Evolutionary conservation across 1,140 invertebrate species (phyloP).

Genomic region (Diorhabda carinulata): DNA sequence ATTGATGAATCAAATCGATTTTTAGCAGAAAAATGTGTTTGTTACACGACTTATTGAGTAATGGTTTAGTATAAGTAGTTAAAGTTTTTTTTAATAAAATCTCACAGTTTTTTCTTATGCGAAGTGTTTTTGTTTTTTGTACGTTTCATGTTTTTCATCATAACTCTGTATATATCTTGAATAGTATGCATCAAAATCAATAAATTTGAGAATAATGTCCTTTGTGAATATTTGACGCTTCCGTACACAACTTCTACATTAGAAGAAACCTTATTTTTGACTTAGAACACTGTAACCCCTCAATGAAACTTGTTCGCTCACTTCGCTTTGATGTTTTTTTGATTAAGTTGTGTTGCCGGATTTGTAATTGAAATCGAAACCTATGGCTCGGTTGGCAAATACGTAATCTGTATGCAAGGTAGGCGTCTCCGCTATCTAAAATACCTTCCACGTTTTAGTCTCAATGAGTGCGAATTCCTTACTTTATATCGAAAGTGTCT

Average conservation of each 20-base stretch:
- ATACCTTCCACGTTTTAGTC: conserved; percentile 25
- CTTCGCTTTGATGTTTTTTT: conserved; percentile 37
- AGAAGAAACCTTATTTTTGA: background rate
- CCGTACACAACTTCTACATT: background rate
- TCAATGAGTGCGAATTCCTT: conserved; percentile 24
- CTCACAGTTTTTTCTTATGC: too few relatives aligned
- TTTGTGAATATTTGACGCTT: conserved; percentile 1
- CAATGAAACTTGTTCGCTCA: background rate
- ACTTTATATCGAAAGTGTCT: background rate
- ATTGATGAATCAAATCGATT: too few relatives aligned
- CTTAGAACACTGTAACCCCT: background rate
- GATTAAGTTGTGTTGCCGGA: conserved; percentile 33
- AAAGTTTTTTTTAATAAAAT: too few relatives aligned
- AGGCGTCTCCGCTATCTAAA: conserved; percentile 25
- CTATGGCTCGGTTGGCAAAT: conserved; percentile 35
- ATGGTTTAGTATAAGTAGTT: too few relatives aligned
- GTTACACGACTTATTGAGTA: too few relatives aligned
- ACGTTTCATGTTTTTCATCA: too few relatives aligned
- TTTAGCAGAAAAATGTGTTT: too few relatives aligned
- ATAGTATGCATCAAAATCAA: too few relatives aligned
- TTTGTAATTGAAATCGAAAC: conserved; percentile 36
- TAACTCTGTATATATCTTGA: too few relatives aligned
- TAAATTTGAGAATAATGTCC: too few relatives aligned
- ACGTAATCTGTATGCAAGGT: conserved; percentile 38
- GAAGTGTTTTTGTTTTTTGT: too few relatives aligned